Evolutionary conservation across 2,888 invertebrate species (phyloP).

Genomic region (Chymomyza procnemis): DNA sequence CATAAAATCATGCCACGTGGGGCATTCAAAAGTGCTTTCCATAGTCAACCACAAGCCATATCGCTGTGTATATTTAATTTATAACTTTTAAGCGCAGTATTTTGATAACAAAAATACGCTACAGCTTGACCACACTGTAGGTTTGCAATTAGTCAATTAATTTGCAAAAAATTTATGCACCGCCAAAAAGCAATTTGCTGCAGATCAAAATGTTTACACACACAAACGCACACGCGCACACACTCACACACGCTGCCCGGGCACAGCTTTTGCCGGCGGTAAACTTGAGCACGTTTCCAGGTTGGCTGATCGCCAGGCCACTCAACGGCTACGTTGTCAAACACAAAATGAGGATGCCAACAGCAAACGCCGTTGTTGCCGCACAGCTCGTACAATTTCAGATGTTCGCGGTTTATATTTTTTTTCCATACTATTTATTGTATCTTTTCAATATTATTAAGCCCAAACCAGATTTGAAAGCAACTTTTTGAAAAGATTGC

Average conservation of each 20-base stretch:
- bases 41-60: not conserved
- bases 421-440: not conserved
- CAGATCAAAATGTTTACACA: slow-evolving; percentile 54
- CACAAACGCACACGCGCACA: slow-evolving; percentile 20
- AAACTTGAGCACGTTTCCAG: slow-evolving; percentile 43
- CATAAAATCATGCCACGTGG: not conserved
- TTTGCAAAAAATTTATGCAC: slow-evolving; percentile 75
- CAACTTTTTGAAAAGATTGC: not conserved
- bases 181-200: slow-evolving; percentile 71
- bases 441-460: not conserved
- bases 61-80: slow-evolving; percentile 17
- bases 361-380: not conserved
- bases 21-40: not conserved
- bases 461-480: not conserved
- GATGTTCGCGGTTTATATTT: too few relatives aligned
- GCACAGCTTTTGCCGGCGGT: slow-evolving; percentile 77
- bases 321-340: slow-evolving; percentile 30
- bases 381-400: slow-evolving; percentile 24
- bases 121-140: slow-evolving; percentile 51
- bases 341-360: slow-evolving; percentile 29
- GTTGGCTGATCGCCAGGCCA: slow-evolving; percentile 14
- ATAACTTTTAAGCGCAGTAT: slow-evolving; percentile 28
- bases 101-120: not conserved
- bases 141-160: slow-evolving; percentile 76
- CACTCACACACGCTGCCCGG: slow-evolving; percentile 55